phyloP scores from a whole-genome alignment of 1,140 invertebrate species.

The Uloborus diversus region DNA sequence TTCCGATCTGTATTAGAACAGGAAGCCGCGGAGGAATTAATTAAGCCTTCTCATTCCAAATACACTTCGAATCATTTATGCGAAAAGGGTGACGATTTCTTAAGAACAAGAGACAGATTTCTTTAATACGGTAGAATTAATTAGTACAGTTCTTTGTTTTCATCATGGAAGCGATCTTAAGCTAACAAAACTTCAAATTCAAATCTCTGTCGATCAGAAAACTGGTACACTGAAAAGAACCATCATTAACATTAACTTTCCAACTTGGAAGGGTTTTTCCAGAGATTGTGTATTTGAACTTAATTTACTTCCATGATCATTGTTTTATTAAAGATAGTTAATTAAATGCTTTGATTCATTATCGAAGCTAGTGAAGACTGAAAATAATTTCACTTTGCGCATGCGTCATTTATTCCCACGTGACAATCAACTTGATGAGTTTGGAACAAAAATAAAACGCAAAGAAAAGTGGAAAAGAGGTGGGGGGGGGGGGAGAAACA shows the following conservation, averaged over 20 bases:
- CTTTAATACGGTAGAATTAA: slow-evolving; percentile 50
- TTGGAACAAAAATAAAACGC: no score
- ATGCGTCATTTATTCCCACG: no score
- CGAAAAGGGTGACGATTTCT: slow-evolving; percentile 42
- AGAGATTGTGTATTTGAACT: no score
- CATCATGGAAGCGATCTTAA: neutral
- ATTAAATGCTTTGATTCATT: no score
- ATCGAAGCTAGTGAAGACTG: no score
- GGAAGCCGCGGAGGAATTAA: slow-evolving; percentile 36
- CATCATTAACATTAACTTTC: neutral
- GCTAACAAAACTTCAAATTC: slow-evolving; percentile 16
- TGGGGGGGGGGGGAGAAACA: no score
- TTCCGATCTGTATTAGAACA: neutral
- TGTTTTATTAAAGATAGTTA: no score
- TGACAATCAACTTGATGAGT: no score
- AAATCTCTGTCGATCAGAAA: slow-evolving; percentile 18
- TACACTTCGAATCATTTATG: slow-evolving; percentile 15
- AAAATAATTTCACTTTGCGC: no score
- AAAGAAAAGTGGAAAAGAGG: no score
- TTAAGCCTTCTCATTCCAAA: slow-evolving; percentile 6
- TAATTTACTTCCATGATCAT: no score
- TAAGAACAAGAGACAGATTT: slow-evolving; percentile 43
- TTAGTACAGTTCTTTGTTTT: slow-evolving; percentile 37
- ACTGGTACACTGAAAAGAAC: neutral
- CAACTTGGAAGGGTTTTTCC: neutral